A percentile compares a stretch with the other conserved stretches of the same genome.
Evolutionary conservation across 2,797 vertebrate species (phyloP).

Genomic region (Oryzias dopingdopingensis): DNA sequence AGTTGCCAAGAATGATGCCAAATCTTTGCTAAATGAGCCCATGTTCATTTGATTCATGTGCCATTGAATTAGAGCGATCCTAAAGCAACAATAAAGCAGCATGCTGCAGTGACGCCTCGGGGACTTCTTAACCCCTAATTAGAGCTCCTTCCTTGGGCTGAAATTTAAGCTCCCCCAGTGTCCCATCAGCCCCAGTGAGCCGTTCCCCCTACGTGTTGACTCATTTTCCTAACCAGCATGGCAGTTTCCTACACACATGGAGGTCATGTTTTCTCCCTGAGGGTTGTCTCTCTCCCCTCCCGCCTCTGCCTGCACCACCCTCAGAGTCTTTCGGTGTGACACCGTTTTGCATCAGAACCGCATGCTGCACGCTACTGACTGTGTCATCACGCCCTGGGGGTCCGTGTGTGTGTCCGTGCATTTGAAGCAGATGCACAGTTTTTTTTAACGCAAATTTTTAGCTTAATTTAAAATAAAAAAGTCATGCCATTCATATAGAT

Average conservation of each 20-base stretch:
- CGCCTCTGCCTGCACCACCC: conserved; percentile 47
- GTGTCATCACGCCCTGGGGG: conserved; percentile 40
- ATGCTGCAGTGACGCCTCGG: conserved; percentile 84
- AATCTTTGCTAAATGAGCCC: conserved; percentile 56
- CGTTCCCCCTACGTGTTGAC: conserved; percentile 85
- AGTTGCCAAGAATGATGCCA: conserved; percentile 50
- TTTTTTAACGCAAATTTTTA: conserved; percentile 20
- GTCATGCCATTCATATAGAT: neutral
- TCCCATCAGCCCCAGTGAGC: conserved; percentile 86
- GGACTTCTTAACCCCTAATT: conserved; percentile 98
- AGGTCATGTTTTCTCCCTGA: conserved; percentile 85
- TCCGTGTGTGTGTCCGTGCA: conserved; percentile 43
- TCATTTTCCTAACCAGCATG: conserved; percentile 91
- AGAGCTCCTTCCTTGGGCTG: conserved; percentile 86
- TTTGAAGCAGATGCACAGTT: conserved; percentile 36
- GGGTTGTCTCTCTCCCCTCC: conserved; percentile 53
- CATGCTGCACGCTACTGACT: conserved; percentile 57
- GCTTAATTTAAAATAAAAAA: neutral
- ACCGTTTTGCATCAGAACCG: conserved; percentile 61
- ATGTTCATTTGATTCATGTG: conserved; percentile 73
- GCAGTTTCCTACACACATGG: conserved; percentile 89
- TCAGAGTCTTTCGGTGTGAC: conserved; percentile 56
- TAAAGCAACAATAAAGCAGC: conserved; percentile 84
- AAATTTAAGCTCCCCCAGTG: conserved; percentile 84
- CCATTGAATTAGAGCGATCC: conserved; percentile 72